These are phyloP conservation scores for Dynastes hyllus DNA, from an alignment of 2,888 invertebrate species.

Conservation along the genomic window DNA sequence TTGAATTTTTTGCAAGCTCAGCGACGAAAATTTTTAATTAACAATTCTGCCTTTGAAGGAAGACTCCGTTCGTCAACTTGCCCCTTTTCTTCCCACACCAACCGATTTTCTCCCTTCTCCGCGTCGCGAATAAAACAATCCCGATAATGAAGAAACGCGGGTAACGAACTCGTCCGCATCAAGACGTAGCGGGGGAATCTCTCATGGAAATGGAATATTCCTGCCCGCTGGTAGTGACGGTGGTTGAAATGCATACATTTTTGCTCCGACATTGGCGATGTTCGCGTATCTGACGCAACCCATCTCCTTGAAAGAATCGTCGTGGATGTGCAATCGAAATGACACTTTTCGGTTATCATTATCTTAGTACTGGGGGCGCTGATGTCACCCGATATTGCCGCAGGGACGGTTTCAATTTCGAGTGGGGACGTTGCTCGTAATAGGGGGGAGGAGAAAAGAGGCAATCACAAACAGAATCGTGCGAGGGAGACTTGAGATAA, in stretches of 20 bases:
- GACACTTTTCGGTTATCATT: constrained; percentile 6
- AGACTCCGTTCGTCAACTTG: background rate
- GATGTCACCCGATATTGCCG: constrained; percentile 1
- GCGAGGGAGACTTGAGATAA: constrained; percentile 16
- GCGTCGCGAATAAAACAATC: constrained; percentile 14
- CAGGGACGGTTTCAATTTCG: constrained; percentile 12
- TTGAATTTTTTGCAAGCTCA: background rate
- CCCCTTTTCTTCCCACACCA: background rate
- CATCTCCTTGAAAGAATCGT: background rate
- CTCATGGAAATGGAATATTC: background rate
- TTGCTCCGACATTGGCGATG: background rate
- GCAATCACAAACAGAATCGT: constrained; percentile 9
- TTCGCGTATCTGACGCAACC: background rate
- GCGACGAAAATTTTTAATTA: constrained; percentile 9
- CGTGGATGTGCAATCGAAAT: constrained; percentile 1
- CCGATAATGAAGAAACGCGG: constrained; percentile 17
- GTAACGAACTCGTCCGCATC: background rate
- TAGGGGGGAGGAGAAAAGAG: background rate
- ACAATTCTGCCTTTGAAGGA: background rate
- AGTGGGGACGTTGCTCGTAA: background rate
- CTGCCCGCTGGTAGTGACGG: background rate
- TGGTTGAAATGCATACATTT: constrained; percentile 4
- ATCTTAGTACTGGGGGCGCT: background rate
- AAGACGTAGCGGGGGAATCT: background rate
- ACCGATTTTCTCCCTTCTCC: background rate